Base-by-base conservation (phyloP, 1,140 invertebrate species). In the Philopotamus ludificatus region DNA sequence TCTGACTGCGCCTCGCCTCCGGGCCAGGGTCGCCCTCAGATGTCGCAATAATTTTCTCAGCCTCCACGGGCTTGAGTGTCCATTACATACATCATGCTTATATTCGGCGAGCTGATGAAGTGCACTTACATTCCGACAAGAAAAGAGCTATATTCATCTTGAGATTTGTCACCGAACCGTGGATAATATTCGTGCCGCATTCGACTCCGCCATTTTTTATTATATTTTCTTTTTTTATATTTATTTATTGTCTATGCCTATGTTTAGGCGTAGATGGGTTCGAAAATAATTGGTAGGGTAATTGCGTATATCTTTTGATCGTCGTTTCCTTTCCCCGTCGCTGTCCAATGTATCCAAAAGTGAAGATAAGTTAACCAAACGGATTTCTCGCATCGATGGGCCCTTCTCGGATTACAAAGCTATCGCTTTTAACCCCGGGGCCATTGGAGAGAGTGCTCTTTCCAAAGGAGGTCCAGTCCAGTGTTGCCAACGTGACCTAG, bases 321-420 rank as follows among this genome's bases (percentile, higher is more conserved):
- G 50, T 7, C 45, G 23, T 9, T 10, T 53, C 23, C 10, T 53
- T 16, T 57, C 34, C 26, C 9, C 23, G 58, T n/a, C n/a, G n/a
- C 58, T 15, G 34, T 45, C 45, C 18, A 49, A 49, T 61, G 44
- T 61, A 49, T 8, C 44, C 45, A 61, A 61, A 61, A n/a, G 10
- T 49, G 7, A 3, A 39, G 44, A 49, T 49, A 49, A 61, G 25
- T 39, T 61, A 49, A 49, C 42, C 42, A 58, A 65, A 58, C 44
- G 3, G 41, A 45, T 53, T 57, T 64, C 50, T 26, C 50, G 8
- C 64, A 66, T 60, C 25, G 3, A 53, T 51, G 3, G 23, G 47
- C 20, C 25, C 65, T 62, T 66, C 65, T 66, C 61, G 60, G 61
- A 66, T 66, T 62, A 66, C 65, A 66, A 66, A 66, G 65, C 65